These are phyloP conservation scores for Lycopodina hypogea DNA, from an alignment of 37 sponge, comb jelly and placozoan species.

Conservation along the genomic window DNA sequence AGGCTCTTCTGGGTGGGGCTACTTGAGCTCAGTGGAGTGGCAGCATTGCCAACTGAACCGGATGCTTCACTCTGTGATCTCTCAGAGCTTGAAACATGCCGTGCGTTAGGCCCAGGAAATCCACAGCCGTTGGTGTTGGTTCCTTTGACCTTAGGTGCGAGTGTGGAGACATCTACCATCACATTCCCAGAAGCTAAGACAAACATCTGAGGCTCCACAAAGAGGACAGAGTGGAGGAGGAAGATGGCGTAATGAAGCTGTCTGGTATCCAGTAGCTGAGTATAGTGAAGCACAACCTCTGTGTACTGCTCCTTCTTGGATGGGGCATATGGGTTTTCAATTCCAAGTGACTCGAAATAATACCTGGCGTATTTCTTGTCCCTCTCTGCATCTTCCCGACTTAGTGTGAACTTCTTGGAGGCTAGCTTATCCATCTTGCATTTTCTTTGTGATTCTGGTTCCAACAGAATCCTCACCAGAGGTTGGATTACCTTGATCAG, in stretches of 20 bases:
- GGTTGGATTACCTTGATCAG: conserved; percentile 25
- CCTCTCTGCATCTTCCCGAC: conserved; percentile 6
- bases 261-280: conserved; percentile 28
- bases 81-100: background rate
- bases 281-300: conserved; percentile 16
- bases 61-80: background rate
- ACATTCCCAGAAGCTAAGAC: background rate
- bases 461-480: conserved; percentile 32
- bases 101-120: background rate
- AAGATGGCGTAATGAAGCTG: conserved; percentile 47
- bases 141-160: background rate
- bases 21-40: background rate
- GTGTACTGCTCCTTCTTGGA: conserved; percentile 6
- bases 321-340: background rate
- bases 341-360: conserved; percentile 24
- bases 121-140: background rate
- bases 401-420: background rate
- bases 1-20: conserved; percentile 20
- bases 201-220: conserved; percentile 5
- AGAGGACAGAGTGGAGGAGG: conserved; percentile 9
- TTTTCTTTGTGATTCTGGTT: conserved; percentile 12
- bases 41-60: background rate
- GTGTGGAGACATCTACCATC: conserved; percentile 6
- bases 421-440: background rate
- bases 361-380: conserved; percentile 32